These are phyloP conservation scores for Psammodynastes pulverulentus DNA, from an alignment of 2,113 vertebrate species.

Conservation along the genomic window DNA sequence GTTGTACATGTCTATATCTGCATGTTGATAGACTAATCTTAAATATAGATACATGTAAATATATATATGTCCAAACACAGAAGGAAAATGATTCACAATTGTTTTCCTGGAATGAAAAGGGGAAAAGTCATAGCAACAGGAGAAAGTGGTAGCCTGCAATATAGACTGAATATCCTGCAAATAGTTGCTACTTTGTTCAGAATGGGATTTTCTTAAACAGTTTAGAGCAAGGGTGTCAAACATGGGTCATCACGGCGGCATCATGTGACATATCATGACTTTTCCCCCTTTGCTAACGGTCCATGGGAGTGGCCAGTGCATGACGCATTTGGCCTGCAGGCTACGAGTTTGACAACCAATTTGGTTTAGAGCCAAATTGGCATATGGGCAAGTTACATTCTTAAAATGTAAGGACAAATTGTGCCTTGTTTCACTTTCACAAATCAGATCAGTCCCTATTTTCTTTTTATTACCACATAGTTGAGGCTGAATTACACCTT, in stretches of 20 bases:
- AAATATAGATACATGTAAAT: not conserved
- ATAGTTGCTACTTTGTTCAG: not conserved
- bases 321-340: too few species aligned
- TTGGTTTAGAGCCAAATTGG: not conserved
- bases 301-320: too few species aligned
- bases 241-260: too few species aligned
- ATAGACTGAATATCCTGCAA: not conserved
- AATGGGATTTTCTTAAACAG: not conserved
- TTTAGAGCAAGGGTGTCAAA: not conserved
- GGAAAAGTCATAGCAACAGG: not conserved
- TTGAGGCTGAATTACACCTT: not conserved
- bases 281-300: too few species aligned
- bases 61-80: not conserved
- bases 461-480: not conserved
- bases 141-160: not conserved
- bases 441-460: not conserved
- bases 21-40: not conserved
- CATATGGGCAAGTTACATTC: not conserved
- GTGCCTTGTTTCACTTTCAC: not conserved
- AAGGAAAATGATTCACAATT: not conserved
- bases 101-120: not conserved
- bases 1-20: not conserved
- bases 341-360: too few species aligned
- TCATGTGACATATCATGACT: too few species aligned
- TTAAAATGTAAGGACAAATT: not conserved